Percentiles rank a stretch among this genome's conserved stretches.
Evolutionary conservation across 2,888 invertebrate genomes (phyloP).

Genomic region (Panopea generosa): DNA sequence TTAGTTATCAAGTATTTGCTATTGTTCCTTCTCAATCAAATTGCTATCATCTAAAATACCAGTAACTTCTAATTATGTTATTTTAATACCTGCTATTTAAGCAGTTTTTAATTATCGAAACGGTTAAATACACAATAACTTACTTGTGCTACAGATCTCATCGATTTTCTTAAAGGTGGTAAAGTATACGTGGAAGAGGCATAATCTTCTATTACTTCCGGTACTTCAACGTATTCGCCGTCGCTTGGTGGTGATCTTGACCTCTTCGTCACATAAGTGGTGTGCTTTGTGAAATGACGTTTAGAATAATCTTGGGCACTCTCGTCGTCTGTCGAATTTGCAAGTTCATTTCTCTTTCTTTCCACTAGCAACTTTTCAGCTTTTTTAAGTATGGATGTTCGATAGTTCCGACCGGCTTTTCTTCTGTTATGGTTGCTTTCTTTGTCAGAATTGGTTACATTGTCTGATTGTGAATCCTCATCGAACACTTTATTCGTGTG

Average conservation of each 20-base stretch:
- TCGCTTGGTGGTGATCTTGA: conserved; percentile 53
- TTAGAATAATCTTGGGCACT: conserved; percentile 1
- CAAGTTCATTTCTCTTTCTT: conserved; percentile 42
- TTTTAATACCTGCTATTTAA: too few relatives aligned
- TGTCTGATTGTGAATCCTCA: not conserved
- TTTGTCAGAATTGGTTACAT: not conserved
- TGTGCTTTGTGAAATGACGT: not conserved
- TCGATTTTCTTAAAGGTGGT: not conserved
- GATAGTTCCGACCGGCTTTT: conserved; percentile 16
- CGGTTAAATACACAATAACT: too few relatives aligned
- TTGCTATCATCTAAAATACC: too few relatives aligned
- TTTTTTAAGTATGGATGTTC: conserved; percentile 62
- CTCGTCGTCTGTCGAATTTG: conserved; percentile 16
- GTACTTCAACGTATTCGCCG: conserved; percentile 48
- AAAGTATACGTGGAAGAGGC: not conserved
- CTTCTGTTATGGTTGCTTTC: not conserved
- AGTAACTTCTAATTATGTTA: too few relatives aligned
- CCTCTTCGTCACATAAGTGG: conserved; percentile 39
- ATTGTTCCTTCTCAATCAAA: too few relatives aligned
- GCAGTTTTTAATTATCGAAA: too few relatives aligned
- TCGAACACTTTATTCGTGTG: not conserved
- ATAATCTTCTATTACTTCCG: conserved; percentile 43
- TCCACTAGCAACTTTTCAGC: conserved; percentile 62
- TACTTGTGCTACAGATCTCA: not conserved
- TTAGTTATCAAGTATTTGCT: too few relatives aligned